Percentiles rank a stretch among this genome's conserved stretches.
phyloP scores from a whole-genome alignment of 2,797 vertebrate species.

The Phrynocephalus forsythii region DNA sequence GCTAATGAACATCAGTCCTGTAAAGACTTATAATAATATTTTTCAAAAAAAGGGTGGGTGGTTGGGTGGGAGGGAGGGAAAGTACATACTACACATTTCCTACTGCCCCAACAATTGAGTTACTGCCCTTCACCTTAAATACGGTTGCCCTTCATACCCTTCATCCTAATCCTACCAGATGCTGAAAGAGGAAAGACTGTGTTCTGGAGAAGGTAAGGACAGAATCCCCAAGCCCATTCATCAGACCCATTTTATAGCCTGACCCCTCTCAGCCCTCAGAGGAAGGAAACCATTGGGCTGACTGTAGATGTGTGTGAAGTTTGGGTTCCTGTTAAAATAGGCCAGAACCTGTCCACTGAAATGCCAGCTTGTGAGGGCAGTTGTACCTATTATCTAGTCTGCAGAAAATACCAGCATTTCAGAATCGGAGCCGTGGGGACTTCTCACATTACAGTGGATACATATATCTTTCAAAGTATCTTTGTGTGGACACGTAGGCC shows the following conservation, averaged over 20 bases:
- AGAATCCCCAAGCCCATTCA: background rate
- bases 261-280: background rate
- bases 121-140: background rate
- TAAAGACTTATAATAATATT: background rate
- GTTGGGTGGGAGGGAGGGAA: no score
- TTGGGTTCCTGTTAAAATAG: background rate
- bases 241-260: background rate
- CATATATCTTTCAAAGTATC: background rate
- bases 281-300: background rate
- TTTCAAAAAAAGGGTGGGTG: background rate
- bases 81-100: background rate
- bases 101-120: background rate
- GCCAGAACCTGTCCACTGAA: background rate
- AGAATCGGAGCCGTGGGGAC: background rate
- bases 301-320: background rate
- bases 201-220: background rate
- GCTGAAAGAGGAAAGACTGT: background rate
- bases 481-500: background rate
- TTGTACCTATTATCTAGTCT: background rate
- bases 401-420: background rate
- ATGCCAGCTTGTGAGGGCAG: no score
- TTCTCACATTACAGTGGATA: background rate
- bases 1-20: slow-evolving; percentile 33
- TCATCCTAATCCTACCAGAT: background rate
- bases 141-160: background rate